Evolutionary conservation across 1,140 invertebrate genomes (phyloP).

Genomic region (Muscidifurax raptorellus): DNA sequence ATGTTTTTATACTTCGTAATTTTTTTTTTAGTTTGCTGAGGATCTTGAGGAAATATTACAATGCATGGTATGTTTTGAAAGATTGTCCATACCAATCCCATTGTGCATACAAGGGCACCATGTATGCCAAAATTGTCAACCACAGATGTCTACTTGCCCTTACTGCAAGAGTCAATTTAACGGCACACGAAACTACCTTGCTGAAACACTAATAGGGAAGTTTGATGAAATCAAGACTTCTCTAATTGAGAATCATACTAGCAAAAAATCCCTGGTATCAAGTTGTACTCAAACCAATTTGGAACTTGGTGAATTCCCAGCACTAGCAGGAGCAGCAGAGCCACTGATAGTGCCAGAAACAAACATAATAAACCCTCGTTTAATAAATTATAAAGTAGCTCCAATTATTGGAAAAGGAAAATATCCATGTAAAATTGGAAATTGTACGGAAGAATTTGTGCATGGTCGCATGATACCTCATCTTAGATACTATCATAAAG

Average conservation of each 20-base stretch:
- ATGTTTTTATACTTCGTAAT: too few relatives aligned
- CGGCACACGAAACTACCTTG: conserved; percentile 58
- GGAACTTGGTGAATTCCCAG: too few relatives aligned
- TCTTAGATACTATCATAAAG: conserved; percentile 56
- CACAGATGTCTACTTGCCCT: conserved; percentile 57
- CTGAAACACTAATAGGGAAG: conserved; percentile 57
- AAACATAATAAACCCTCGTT: neutral
- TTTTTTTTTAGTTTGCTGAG: neutral
- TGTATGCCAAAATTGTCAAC: conserved; percentile 58
- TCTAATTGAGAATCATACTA: conserved; percentile 33
- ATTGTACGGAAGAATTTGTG: conserved; percentile 50
- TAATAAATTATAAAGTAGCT: neutral
- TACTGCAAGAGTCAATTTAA: conserved; percentile 56
- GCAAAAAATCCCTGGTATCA: neutral
- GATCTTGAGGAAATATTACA: neutral
- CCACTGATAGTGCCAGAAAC: neutral
- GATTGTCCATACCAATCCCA: conserved; percentile 46
- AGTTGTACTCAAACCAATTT: conserved; percentile 52
- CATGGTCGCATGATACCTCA: conserved; percentile 60
- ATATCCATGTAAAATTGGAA: conserved; percentile 61
- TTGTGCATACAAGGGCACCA: conserved; percentile 63
- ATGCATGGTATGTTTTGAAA: conserved; percentile 49
- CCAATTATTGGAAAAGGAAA: conserved; percentile 57
- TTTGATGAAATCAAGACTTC: conserved; percentile 63
- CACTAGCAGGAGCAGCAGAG: too few relatives aligned